These are phyloP conservation scores for Gracilinanus agilis DNA, from an alignment of 2,113 vertebrate species.

Conservation along the genomic window DNA sequence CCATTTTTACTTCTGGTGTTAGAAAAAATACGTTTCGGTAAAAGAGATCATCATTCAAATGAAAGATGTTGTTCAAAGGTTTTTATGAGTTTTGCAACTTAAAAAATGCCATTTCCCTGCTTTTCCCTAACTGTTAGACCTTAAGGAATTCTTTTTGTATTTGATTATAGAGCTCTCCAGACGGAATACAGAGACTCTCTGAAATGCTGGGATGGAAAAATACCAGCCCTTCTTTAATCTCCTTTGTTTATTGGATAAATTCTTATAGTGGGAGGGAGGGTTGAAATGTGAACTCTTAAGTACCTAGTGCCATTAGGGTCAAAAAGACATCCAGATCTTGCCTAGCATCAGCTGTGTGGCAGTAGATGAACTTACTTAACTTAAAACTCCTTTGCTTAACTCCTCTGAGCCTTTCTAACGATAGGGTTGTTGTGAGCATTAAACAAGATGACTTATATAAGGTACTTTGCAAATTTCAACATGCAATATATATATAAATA, in stretches of 20 bases:
- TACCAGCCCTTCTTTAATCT: not conserved
- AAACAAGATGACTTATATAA: not conserved
- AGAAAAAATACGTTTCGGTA: not conserved
- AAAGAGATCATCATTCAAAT: not conserved
- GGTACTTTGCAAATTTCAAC: not conserved
- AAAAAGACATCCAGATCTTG: not conserved
- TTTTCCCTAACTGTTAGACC: conserved; percentile 4
- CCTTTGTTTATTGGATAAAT: not conserved
- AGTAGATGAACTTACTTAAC: not conserved
- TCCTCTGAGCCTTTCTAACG: not conserved
- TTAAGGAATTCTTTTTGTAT: not conserved
- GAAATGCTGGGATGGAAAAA: not conserved
- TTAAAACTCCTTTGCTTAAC: not conserved
- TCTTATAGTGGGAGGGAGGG: not conserved
- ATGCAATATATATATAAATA: not conserved
- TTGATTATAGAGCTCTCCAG: not conserved
- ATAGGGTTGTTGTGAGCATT: not conserved
- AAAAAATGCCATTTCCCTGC: not conserved
- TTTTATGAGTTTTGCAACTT: conserved; percentile 23
- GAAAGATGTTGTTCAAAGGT: conserved; percentile 22
- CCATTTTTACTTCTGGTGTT: not conserved
- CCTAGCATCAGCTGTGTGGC: not conserved
- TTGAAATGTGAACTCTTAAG: conserved; percentile 3
- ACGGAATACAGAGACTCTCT: not conserved
- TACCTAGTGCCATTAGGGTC: not conserved